phyloP scores from a whole-genome alignment of 2,888 invertebrate genomes.

The Colletes collaris region DNA sequence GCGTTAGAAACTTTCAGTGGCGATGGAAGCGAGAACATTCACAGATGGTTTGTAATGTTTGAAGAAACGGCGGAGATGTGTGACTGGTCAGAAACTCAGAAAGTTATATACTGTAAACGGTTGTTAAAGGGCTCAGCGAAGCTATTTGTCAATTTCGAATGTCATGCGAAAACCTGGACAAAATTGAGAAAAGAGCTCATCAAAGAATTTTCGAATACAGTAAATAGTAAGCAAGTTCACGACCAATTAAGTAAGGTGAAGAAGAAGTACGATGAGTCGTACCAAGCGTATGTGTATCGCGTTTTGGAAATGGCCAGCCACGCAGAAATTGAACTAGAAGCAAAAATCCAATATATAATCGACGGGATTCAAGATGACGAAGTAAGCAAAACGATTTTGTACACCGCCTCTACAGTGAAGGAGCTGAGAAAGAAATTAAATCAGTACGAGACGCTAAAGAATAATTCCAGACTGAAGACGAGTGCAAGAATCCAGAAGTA shows the following conservation, averaged over 20 bases:
- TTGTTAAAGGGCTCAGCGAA: no score
- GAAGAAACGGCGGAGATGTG: no score
- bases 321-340: constrained; percentile 36
- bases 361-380: constrained; percentile 48
- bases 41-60: no score
- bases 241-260: neutral
- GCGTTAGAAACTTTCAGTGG: no score
- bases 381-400: constrained; percentile 37
- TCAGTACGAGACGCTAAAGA: constrained; percentile 25
- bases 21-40: no score
- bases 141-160: no score
- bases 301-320: constrained; percentile 19
- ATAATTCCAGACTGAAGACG: constrained; percentile 36
- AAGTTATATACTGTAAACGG: no score
- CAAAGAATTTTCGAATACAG: neutral
- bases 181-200: neutral
- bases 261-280: neutral
- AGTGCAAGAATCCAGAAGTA: constrained; percentile 2
- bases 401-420: constrained; percentile 36
- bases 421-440: constrained; percentile 49
- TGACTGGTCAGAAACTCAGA: no score
- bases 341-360: constrained; percentile 48
- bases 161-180: no score
- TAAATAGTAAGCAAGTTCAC: neutral
- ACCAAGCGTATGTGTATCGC: constrained; percentile 1